Evolutionary conservation across 2,113 vertebrate species (phyloP).

Genomic region (Aythya baeri): DNA sequence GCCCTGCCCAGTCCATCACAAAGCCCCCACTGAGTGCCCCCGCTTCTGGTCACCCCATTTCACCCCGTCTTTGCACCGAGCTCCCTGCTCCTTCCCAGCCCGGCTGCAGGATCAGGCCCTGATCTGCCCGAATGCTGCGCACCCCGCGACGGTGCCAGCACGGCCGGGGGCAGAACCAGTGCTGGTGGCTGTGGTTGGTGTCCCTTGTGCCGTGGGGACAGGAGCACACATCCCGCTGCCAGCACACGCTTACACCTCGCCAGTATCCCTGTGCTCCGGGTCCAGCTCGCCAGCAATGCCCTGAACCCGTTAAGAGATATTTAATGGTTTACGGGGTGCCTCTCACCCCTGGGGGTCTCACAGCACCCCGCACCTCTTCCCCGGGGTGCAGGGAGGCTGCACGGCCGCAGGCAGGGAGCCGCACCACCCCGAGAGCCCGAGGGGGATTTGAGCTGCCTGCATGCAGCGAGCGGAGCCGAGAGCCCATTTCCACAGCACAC

Average conservation of each 20-base stretch:
- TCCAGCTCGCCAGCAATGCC: accelerated
- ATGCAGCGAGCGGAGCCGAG: accelerated
- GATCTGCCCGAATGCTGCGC: background rate
- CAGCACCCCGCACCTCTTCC: background rate
- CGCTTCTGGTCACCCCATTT: accelerated
- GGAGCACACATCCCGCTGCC: background rate
- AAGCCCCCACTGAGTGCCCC: background rate
- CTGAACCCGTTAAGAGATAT: accelerated
- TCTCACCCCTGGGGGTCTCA: accelerated
- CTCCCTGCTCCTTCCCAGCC: background rate
- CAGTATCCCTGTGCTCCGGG: background rate
- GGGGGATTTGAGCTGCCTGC: accelerated
- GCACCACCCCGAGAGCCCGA: accelerated
- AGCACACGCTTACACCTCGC: accelerated
- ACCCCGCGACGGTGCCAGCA: accelerated
- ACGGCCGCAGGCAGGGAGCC: background rate
- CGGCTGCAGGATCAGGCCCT: accelerated
- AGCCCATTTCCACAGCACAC: background rate
- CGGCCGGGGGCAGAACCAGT: background rate
- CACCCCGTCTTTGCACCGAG: background rate
- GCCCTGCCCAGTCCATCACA: accelerated
- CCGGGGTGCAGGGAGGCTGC: accelerated
- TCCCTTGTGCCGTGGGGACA: accelerated
- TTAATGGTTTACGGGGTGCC: background rate
- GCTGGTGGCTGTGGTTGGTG: background rate